Base-by-base conservation (phyloP, 2,113 vertebrate genomes). In the Aythya baeri region DNA sequence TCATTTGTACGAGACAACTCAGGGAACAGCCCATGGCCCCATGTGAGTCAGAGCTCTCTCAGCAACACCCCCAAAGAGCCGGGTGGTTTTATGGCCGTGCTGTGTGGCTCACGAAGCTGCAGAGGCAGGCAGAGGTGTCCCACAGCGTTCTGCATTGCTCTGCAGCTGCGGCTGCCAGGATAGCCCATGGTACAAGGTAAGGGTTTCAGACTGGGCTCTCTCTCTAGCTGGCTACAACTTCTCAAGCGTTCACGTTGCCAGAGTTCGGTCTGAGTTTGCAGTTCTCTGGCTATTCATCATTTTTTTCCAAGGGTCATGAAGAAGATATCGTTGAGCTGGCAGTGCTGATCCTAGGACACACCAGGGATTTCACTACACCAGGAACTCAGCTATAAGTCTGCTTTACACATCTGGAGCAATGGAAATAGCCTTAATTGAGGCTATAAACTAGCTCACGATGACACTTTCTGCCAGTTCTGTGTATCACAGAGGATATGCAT, bases 321-420 rank as follows among this genome's bases (percentile, higher is more conserved):
- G 91, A 90, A 91, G 86, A 61, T 68, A 46, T 75, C 79, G 31
- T 14, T 54, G 95, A 95, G 65, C 71, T 86, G 85, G 86, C 80
- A 86, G 70, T 22, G 83, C 73, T 86, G 88, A 94, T 93, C 79
- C 68, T 61, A 58, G 79, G 90, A 78, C 46, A 74, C 90, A 88
- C 38, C 76, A 57, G 86, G 89, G 92, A 94, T 72, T 92, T 94
- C 58, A 8, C 86, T 68, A 0, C 32, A 73, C 58, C 73, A 86
- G 83, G 81, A 96, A 84, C 73, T 90, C 88, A 26, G 86, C 93
- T 95, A 6, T 91, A 87, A 94, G 83, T 95, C 93, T 92, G 83
- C 77, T 92, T 93, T 96, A 88, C 92, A 79, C 95, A 94, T 68
- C 76, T 96, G 93, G 83, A 96, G 74, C 92, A 86, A 58, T 93